Conservation (phyloP, 2,797 vertebrate species). For the Champsocephalus gunnari region DNA sequence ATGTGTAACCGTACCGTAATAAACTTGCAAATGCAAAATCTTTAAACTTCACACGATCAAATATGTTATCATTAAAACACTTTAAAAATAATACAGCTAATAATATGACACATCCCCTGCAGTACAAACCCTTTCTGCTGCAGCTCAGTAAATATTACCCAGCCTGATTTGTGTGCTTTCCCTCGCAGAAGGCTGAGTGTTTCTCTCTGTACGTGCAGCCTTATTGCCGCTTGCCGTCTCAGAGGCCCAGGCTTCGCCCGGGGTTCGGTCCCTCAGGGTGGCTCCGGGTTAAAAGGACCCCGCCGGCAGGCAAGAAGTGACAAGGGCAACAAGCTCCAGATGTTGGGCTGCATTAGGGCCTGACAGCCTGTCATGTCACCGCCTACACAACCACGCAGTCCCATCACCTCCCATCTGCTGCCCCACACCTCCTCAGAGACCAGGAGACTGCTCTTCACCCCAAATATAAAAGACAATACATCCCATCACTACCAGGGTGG, state of each 20-base stretch:
- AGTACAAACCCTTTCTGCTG: background rate
- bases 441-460: slow-evolving; percentile 19
- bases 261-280: slow-evolving; percentile 59
- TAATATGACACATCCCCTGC: too few species aligned
- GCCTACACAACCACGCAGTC: slow-evolving; percentile 78
- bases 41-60: too few species aligned
- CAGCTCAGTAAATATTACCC: slow-evolving; percentile 1
- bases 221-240: slow-evolving; percentile 36
- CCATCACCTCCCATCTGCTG: slow-evolving; percentile 84
- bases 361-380: slow-evolving; percentile 82
- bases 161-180: slow-evolving; percentile 8
- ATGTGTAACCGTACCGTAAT: too few species aligned
- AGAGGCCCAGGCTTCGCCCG: slow-evolving; percentile 30
- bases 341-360: slow-evolving; percentile 85
- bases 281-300: slow-evolving; percentile 66
- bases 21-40: too few species aligned
- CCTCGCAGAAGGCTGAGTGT: slow-evolving; percentile 21
- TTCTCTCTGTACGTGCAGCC: slow-evolving; percentile 8
- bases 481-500: slow-evolving; percentile 23
- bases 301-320: slow-evolving; percentile 67
- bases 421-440: slow-evolving; percentile 69
- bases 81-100: too few species aligned
- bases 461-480: slow-evolving; percentile 33
- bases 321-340: slow-evolving; percentile 81
- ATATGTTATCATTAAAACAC: too few species aligned